phyloP scores from a whole-genome alignment of 2,888 invertebrate genomes.

The Stenichneumon culpator region DNA sequence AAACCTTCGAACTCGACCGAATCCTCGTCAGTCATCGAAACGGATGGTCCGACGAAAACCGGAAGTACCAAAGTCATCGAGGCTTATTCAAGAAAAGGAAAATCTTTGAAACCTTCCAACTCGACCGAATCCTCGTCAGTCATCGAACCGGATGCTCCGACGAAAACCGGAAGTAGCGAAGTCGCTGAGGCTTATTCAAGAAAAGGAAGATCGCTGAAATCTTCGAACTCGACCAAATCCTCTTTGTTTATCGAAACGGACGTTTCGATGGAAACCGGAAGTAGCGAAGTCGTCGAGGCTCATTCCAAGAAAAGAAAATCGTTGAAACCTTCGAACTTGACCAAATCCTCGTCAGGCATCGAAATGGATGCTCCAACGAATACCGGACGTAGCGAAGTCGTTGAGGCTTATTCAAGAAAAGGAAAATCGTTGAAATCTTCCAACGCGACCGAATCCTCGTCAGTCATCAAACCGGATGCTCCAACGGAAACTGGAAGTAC shows the following conservation, averaged over 20 bases:
- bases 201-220: conserved; percentile 17
- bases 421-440: conserved; percentile 9
- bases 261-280: background rate
- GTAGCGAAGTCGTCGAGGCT: background rate
- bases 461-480: background rate
- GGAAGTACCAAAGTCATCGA: background rate
- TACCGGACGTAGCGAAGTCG: background rate
- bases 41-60: background rate
- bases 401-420: background rate
- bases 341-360: background rate
- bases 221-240: background rate
- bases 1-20: background rate
- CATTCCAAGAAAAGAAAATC: background rate
- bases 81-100: background rate
- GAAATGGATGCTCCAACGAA: background rate
- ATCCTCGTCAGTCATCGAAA: background rate
- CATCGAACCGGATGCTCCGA: background rate
- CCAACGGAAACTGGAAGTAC: background rate
- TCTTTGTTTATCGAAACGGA: background rate
- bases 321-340: background rate
- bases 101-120: background rate
- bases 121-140: background rate
- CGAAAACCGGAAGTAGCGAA: background rate
- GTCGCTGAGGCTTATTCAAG: background rate
- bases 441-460: background rate